Evolutionary conservation across 2,113 vertebrate genomes (phyloP).

Genomic region (Puntigrus tetrazona): DNA sequence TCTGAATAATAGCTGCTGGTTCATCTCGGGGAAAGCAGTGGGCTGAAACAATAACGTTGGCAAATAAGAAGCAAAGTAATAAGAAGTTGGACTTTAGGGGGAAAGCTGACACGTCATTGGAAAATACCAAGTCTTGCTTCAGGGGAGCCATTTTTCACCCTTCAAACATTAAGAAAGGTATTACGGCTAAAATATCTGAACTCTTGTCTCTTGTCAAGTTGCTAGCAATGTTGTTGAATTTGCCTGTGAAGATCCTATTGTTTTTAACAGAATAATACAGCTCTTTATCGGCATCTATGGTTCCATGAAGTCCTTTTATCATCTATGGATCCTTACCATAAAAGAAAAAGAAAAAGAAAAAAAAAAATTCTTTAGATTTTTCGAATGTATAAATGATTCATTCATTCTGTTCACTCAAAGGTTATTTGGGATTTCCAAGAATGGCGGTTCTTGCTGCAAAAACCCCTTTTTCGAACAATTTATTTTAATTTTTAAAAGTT

Average conservation of each 20-base stretch:
- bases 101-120: not conserved
- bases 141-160: constrained; percentile 1
- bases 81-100: constrained; percentile 20
- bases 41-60: constrained; percentile 46
- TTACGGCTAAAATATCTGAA: not conserved
- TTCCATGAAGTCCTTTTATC: not conserved
- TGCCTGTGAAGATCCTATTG: not conserved
- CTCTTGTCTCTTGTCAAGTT: not conserved
- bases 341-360: too few relatives aligned
- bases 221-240: not conserved
- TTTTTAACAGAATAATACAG: not conserved
- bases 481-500: too few relatives aligned
- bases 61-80: constrained; percentile 39
- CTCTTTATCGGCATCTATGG: not conserved
- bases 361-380: not conserved
- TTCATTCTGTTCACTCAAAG: not conserved
- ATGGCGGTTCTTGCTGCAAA: not conserved
- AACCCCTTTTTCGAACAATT: not conserved
- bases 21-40: constrained; percentile 49
- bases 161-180: not conserved
- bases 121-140: constrained; percentile 29
- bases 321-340: not conserved
- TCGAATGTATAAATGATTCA: too few relatives aligned
- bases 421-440: not conserved
- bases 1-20: constrained; percentile 58